phyloP scores from a whole-genome alignment of 2,797 vertebrate genomes.

The Chaunax sp. region DNA sequence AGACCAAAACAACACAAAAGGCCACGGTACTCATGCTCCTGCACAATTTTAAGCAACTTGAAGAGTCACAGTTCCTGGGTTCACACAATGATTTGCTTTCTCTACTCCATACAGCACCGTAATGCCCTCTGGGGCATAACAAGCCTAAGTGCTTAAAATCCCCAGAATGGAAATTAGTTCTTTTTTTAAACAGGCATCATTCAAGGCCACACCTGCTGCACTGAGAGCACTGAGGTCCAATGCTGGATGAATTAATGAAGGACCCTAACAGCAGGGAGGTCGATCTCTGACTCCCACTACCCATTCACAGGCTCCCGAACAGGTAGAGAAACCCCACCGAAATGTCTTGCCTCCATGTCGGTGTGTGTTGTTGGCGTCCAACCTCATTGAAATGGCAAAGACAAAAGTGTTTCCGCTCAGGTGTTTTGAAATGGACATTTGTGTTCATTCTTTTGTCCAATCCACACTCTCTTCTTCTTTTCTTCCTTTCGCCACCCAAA shows the following conservation, averaged over 20 bases:
- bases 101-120: constrained; percentile 54
- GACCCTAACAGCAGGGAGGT: constrained; percentile 51
- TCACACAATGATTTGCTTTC: constrained; percentile 64
- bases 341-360: background rate
- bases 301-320: constrained; percentile 30
- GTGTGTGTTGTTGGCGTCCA: constrained; percentile 25
- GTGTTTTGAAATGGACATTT: constrained; percentile 53
- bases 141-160: constrained; percentile 71
- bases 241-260: constrained; percentile 66
- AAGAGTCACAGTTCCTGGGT: constrained; percentile 52
- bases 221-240: constrained; percentile 59
- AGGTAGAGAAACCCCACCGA: constrained; percentile 30
- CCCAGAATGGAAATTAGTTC: constrained; percentile 71
- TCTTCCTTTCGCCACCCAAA: constrained; percentile 52
- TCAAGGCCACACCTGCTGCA: constrained; percentile 74
- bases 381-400: constrained; percentile 68
- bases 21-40: constrained; percentile 31
- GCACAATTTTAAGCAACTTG: constrained; percentile 51
- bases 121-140: constrained; percentile 69
- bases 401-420: constrained; percentile 57
- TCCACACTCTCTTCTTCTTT: constrained; percentile 34
- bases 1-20: constrained; percentile 37
- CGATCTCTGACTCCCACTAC: constrained; percentile 41
- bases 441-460: constrained; percentile 34
- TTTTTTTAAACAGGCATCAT: constrained; percentile 60